These are phyloP conservation scores for Phlogophora meticulosa DNA, from an alignment of 2,888 invertebrate species.

Conservation along the genomic window DNA sequence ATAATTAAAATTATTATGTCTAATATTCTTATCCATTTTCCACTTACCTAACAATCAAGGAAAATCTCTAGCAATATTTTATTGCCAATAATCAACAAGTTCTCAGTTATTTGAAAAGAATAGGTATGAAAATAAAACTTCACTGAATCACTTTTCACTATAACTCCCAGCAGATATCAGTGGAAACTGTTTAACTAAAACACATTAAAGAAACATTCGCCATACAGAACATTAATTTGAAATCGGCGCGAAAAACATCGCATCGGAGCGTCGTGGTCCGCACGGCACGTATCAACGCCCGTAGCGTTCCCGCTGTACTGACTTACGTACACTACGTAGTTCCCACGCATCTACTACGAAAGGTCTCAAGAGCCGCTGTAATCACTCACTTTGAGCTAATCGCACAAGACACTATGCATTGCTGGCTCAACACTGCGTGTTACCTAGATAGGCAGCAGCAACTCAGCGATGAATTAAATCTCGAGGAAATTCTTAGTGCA, in stretches of 20 bases:
- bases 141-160: conserved; percentile 61
- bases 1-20: not conserved
- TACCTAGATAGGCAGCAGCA: not conserved
- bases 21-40: conserved; percentile 36
- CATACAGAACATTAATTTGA: conserved; percentile 66
- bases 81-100: conserved; percentile 46
- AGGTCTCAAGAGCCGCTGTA: conserved; percentile 51
- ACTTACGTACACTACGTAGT: conserved; percentile 64
- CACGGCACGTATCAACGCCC: conserved; percentile 72
- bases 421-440: conserved; percentile 36
- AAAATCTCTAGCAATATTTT: conserved; percentile 46
- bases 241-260: conserved; percentile 80
- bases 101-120: conserved; percentile 46
- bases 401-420: conserved; percentile 61
- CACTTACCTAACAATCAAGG: conserved; percentile 68
- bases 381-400: conserved; percentile 46
- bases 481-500: conserved; percentile 42
- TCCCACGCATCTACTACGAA: conserved; percentile 53
- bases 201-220: conserved; percentile 74
- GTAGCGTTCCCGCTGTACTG: conserved; percentile 82
- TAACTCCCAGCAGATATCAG: conserved; percentile 48
- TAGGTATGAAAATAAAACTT: conserved; percentile 38
- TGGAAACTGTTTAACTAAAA: conserved; percentile 71
- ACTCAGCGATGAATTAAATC: conserved; percentile 58
- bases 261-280: conserved; percentile 56